phyloP scores from a whole-genome alignment of 1,140 invertebrate genomes.

The Contarinia nasturtii region DNA sequence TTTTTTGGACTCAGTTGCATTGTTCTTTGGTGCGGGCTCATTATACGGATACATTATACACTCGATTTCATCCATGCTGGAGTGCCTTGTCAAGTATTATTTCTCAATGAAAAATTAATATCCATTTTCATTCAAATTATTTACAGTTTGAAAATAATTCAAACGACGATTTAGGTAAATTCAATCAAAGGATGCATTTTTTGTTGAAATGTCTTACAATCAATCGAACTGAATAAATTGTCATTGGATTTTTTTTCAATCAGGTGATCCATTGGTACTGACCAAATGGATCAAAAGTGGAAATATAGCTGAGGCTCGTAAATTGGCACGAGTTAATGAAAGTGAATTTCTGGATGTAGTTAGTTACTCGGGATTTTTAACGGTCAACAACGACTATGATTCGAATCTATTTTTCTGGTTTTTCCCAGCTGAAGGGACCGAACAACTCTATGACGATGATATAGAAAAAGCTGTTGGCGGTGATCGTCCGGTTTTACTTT shows the following conservation, averaged over 20 bases:
- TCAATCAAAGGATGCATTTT: too few relatives aligned
- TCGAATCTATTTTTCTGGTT: constrained; percentile 84
- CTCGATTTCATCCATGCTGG: too few relatives aligned
- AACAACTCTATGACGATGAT: constrained; percentile 9
- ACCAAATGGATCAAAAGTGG: not conserved
- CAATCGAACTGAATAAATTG: not conserved
- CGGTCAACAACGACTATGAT: constrained; percentile 53
- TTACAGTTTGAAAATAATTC: too few relatives aligned
- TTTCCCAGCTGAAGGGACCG: constrained; percentile 43
- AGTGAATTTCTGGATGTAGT: constrained; percentile 6
- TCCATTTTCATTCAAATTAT: too few relatives aligned
- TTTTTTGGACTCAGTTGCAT: too few relatives aligned
- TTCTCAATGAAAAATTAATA: too few relatives aligned
- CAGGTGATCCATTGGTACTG: not conserved
- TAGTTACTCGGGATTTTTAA: constrained; percentile 40
- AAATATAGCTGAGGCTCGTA: constrained; percentile 5
- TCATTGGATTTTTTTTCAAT: not conserved
- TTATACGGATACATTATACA: too few relatives aligned
- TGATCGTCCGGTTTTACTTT: constrained; percentile 35
- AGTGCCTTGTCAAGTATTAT: too few relatives aligned
- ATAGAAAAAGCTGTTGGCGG: not conserved
- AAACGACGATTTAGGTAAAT: too few relatives aligned
- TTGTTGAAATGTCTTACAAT: too few relatives aligned
- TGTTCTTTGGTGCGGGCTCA: too few relatives aligned
- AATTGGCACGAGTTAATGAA: constrained; percentile 17